Base-by-base conservation (phyloP, 2,888 invertebrate species). In the Clitarchus hookeri region DNA sequence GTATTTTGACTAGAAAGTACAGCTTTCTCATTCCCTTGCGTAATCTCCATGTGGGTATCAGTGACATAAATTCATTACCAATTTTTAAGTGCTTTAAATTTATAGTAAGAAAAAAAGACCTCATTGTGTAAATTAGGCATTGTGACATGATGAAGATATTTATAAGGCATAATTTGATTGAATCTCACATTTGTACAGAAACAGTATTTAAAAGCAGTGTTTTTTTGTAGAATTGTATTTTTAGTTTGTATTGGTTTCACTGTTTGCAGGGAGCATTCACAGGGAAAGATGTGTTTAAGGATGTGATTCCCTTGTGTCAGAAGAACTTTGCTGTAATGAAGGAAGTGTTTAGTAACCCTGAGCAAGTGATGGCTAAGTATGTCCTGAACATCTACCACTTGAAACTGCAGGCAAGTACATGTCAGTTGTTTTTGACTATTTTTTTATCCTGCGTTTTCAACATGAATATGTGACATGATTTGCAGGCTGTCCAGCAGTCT, bases 301-400 rank as follows among this genome's bases (percentile, higher is more conserved):
- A 98, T 87, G 96, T 99, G 19, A 93, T 98, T 83, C 97, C 97
- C 0, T 93, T 99, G 89, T 99, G 98, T 91, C 95, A 95, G 89
- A 96, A 96, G 90, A 98, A 97, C 92, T 94, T 97, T 91, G 94
- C 95, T 89, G 94, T 96, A 88, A 97, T 97, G 88, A 95, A 95
- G 90, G 95, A 96, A 90, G 98, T 99, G 1, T 99, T 99, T 91
- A 96, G 96, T 11, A 98, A 98, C 91, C 98, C 98, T 0, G 97
- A 98, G 89, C 97, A 98, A 93, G 98, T 99, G 13, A 98, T 99
- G 97, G 97, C 97, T 87, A 99, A 99, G 93, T 98, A 99, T 91
- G 97, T 99, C 83, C 93, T 99, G 26, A 98, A 98, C 91, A 96
- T 99, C 87, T 99, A 98, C 91, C 97, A 98, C 89, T 93, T 97